Base-by-base conservation (phyloP, 2,113 vertebrate genomes). In the Atlantisia rogersi region DNA sequence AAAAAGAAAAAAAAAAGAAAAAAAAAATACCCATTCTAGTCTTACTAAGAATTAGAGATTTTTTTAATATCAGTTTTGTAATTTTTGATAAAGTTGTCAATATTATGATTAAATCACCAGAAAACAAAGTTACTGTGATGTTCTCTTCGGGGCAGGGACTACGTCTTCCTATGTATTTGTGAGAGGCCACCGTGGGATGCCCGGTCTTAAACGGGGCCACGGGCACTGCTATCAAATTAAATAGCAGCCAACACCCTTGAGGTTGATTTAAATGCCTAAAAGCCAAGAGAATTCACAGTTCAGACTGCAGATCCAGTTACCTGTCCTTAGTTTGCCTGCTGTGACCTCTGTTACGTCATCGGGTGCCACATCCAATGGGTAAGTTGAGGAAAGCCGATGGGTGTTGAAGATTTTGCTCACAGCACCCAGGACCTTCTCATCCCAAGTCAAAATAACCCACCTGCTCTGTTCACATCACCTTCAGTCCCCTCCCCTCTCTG, bases 51-150 rank as follows among this genome's bases (percentile, higher is more conserved):
- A 94, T 97, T 97, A 97, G 97, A 97, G 94, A 91, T 96, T 96
- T 97, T 97, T 95, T 95, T 92, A 96, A 96, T 96, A 97, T 95
- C 97, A 97, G 95, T 97, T 97, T 97, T 97, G 97, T 97, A 97
- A 97, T 97, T 97, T 97, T 97, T 97, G 97, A 97, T 97, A 97
- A 97, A 97, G 95, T 96, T 97, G 97, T 97, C 94, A 89, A 97
- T 97, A 97, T 97, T 87, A 97, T 60, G 96, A 97, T 97, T 97
- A 97, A 97, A 97, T 97, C 97, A 97, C 96, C 96, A 96, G 95
- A 97, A 97, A 96, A 97, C 95, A 84, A 88, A 86, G 94, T 94
- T 94, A 71, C 97, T 97, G 97, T 97, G 97, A 96, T 97, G 97
- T 97, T 97, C 97, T 97, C 97, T 97, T 97, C 88, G 92, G 95